Evolutionary conservation across 2,797 vertebrate species (phyloP).

Genomic region (Argyrosomus regius): DNA sequence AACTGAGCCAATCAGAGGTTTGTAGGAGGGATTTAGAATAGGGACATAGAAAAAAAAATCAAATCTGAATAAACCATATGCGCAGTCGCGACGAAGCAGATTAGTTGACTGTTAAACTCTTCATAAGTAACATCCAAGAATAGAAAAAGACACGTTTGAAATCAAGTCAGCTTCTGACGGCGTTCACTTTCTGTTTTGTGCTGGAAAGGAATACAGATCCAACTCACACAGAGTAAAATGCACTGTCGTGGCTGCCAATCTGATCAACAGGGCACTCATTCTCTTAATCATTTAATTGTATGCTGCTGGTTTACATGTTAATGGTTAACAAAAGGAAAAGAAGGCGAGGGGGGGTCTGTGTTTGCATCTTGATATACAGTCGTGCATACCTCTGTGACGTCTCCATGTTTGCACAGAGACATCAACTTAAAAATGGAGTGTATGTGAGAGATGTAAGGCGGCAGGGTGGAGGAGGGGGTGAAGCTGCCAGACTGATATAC

Average conservation of each 20-base stretch:
- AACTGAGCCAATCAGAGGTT: background rate
- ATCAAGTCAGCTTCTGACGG: background rate
- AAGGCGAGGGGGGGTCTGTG: background rate
- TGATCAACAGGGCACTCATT: background rate
- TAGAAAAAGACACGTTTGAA: too few species aligned
- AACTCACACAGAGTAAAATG: background rate
- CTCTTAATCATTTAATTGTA: background rate
- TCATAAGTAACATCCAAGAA: too few species aligned
- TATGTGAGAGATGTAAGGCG: constrained; percentile 14
- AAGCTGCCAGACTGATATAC: constrained; percentile 24
- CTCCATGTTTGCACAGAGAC: constrained; percentile 5
- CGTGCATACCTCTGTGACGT: constrained; percentile 3
- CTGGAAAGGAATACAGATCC: background rate
- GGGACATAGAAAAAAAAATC: background rate
- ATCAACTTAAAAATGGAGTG: constrained; percentile 19
- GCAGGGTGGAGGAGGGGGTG: constrained; percentile 12
- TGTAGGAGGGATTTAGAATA: background rate
- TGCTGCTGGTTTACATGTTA: background rate
- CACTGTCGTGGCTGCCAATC: background rate
- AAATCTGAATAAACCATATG: background rate
- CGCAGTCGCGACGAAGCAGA: too few species aligned
- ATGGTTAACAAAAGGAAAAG: background rate
- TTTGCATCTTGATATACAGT: constrained; percentile 3
- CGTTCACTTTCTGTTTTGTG: background rate
- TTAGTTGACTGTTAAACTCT: too few species aligned